A percentile compares a stretch with the other conserved stretches of the same genome.
Evolutionary conservation across 2,113 vertebrate genomes (phyloP).

Genomic region (Oxyura jamaicensis): DNA sequence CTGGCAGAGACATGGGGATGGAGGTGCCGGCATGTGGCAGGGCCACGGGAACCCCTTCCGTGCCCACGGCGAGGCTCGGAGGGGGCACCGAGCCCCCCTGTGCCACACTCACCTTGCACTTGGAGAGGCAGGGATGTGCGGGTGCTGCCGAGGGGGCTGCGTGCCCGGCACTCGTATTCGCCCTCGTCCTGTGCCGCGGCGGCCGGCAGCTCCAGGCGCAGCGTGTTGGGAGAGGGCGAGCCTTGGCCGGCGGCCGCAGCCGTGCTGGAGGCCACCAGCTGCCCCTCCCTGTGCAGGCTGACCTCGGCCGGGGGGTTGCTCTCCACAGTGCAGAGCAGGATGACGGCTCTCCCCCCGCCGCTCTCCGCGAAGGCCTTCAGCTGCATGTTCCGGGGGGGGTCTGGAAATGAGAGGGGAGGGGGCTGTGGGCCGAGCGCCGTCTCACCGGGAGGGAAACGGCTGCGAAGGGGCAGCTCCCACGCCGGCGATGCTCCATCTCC

Average conservation of each 20-base stretch:
- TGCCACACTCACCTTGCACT: conserved; percentile 49
- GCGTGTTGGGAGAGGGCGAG: conserved; percentile 32
- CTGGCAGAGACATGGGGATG: too few relatives aligned
- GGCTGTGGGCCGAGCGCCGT: fast-evolving
- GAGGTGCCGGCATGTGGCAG: too few relatives aligned
- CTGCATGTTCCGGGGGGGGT: conserved; percentile 63
- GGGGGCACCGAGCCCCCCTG: background rate
- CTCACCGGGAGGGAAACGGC: fast-evolving
- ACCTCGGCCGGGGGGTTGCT: conserved; percentile 67
- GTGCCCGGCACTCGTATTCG: conserved; percentile 66
- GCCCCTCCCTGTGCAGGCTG: conserved; percentile 35
- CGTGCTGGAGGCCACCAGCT: conserved; percentile 25
- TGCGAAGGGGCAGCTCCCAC: background rate
- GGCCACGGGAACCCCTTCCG: background rate
- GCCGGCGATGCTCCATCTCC: fast-evolving
- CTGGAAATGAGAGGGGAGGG: background rate
- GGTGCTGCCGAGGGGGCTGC: conserved; percentile 37
- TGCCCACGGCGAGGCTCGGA: fast-evolving
- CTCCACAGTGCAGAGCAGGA: conserved; percentile 72
- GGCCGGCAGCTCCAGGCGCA: conserved; percentile 65
- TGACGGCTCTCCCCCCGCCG: background rate
- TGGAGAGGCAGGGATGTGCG: background rate
- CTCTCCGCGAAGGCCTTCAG: conserved; percentile 72
- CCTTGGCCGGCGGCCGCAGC: fast-evolving
- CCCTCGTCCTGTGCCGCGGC: conserved; percentile 45